Conservation (phyloP, 2,797 vertebrate species). For the Cuculus canorus region DNA sequence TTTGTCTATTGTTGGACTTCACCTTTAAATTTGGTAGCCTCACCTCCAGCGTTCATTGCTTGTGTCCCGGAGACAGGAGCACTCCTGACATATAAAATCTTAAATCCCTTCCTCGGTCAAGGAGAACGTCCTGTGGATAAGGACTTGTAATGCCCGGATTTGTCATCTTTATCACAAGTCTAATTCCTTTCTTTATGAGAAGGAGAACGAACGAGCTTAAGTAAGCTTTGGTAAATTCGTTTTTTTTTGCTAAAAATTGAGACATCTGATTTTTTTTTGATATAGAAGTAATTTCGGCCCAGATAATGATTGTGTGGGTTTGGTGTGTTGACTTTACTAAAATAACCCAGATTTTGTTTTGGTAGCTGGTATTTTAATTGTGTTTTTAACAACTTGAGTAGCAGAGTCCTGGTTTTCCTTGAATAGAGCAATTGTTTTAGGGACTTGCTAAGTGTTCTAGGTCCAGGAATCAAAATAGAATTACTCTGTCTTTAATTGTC, state of each 20-base stretch:
- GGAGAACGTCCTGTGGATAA: background rate
- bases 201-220: background rate
- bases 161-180: background rate
- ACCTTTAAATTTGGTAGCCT: background rate
- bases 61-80: background rate
- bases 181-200: background rate
- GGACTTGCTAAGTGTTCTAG: background rate
- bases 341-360: background rate
- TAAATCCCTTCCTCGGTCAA: background rate
- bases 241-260: background rate
- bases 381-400: background rate
- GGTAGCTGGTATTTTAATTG: background rate
- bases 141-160: background rate
- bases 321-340: background rate
- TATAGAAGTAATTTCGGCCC: background rate
- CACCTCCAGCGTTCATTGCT: background rate
- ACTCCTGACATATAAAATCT: accelerated
- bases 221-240: background rate
- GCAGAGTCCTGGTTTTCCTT: background rate
- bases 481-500: background rate
- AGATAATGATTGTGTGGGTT: background rate
- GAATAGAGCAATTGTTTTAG: background rate
- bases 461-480: background rate
- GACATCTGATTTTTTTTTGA: background rate
- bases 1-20: background rate